These are phyloP conservation scores for Drosophila carrolli DNA, from an alignment of 1,140 invertebrate genomes.

Conservation along the genomic window DNA sequence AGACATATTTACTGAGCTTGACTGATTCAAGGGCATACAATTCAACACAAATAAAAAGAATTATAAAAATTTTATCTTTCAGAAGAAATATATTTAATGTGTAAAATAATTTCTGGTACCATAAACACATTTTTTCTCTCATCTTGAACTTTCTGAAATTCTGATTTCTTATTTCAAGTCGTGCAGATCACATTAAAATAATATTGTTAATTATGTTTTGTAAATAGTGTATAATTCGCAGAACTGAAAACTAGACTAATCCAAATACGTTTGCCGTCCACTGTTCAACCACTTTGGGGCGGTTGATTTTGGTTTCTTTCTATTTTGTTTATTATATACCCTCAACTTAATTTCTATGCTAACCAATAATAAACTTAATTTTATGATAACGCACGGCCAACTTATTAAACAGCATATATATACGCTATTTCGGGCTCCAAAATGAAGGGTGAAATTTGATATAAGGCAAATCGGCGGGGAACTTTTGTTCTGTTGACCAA, in stretches of 20 bases:
- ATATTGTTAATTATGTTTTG: too few relatives aligned
- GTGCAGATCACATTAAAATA: too few relatives aligned
- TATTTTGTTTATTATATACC: not conserved
- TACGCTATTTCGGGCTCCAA: conserved; percentile 22
- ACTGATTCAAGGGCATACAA: too few relatives aligned
- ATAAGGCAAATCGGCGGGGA: conserved; percentile 42
- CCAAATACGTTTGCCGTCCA: conserved; percentile 1
- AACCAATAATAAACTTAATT: conserved; percentile 78
- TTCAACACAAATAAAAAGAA: too few relatives aligned
- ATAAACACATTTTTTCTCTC: too few relatives aligned
- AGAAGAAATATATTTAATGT: too few relatives aligned
- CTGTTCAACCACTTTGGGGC: conserved; percentile 11
- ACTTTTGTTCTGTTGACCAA: conserved; percentile 1
- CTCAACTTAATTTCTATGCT: conserved; percentile 73
- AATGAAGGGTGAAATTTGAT: conserved; percentile 54
- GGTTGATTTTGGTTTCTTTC: conserved; percentile 18
- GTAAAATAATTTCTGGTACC: too few relatives aligned
- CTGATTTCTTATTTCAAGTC: too few relatives aligned
- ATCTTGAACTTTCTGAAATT: too few relatives aligned
- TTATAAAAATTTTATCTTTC: too few relatives aligned
- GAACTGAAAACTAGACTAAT: not conserved
- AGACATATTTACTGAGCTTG: too few relatives aligned
- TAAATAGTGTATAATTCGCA: not conserved
- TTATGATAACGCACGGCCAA: conserved; percentile 70
- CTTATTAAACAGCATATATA: conserved; percentile 37